Evolutionary conservation across 2,113 vertebrate species (phyloP).

Genomic region (Melanocharis versteri): DNA sequence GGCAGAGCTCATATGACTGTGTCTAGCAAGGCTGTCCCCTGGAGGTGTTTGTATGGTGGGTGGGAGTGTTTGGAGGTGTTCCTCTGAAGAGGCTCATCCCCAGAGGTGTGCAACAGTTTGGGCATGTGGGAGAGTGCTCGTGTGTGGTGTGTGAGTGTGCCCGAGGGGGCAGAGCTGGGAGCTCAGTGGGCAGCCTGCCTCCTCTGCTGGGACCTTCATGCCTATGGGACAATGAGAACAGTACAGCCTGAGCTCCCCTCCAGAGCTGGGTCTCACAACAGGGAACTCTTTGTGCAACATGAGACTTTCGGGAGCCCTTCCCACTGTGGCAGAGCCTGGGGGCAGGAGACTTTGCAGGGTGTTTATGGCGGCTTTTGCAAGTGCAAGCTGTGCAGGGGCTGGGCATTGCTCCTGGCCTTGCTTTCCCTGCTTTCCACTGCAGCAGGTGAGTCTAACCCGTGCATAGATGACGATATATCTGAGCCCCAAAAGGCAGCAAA

Average conservation of each 20-base stretch:
- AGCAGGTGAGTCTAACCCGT: not conserved
- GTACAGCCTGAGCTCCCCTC: not conserved
- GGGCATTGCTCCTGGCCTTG: not conserved
- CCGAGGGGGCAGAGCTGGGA: not conserved
- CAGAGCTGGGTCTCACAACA: not conserved
- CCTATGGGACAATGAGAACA: not conserved
- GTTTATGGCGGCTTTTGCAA: not conserved
- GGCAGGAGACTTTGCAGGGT: not conserved
- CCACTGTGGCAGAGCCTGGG: not conserved
- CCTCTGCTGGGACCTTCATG: not conserved
- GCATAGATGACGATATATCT: not conserved
- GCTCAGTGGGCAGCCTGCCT: not conserved
- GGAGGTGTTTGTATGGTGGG: not conserved
- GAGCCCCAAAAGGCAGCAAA: not conserved
- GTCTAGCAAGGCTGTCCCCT: not conserved
- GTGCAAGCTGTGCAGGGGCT: not conserved
- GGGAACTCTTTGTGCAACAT: not conserved
- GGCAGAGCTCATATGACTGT: not conserved
- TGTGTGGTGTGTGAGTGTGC: not conserved
- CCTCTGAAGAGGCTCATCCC: not conserved
- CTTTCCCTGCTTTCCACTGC: not conserved
- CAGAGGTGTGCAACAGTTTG: not conserved
- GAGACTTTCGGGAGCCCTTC: not conserved
- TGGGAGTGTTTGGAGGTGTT: not conserved
- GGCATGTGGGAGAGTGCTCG: not conserved